These are phyloP conservation scores for Pedionomus torquatus DNA, from an alignment of 2,113 vertebrate genomes.

Conservation along the genomic window DNA sequence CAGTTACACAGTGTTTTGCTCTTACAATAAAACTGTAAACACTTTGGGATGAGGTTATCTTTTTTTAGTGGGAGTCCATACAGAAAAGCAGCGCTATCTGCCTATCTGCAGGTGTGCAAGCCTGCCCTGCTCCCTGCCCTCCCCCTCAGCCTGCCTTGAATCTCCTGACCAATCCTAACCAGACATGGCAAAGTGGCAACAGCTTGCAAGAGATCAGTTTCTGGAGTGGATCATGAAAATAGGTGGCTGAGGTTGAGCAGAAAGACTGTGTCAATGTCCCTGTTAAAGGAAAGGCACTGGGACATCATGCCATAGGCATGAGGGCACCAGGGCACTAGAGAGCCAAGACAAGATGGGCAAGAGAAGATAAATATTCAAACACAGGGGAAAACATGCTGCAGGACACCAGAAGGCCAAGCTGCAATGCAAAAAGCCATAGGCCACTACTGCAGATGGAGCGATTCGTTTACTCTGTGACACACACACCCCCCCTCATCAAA, in stretches of 20 bases:
- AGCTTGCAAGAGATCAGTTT: background rate
- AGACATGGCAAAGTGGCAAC: rapidly evolving
- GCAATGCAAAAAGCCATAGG: background rate
- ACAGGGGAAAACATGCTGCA: background rate
- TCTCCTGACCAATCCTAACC: background rate
- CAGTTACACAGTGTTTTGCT: background rate
- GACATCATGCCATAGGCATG: background rate
- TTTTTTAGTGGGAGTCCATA: background rate
- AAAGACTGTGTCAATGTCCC: rapidly evolving
- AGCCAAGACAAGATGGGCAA: background rate
- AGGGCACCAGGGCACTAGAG: background rate
- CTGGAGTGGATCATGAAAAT: background rate
- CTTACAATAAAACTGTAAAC: background rate
- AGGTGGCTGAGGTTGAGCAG: background rate
- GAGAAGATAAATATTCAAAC: background rate
- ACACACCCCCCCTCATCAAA: background rate
- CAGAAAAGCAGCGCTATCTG: background rate
- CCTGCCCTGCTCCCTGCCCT: rapidly evolving
- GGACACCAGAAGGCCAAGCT: background rate
- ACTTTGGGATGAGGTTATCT: background rate
- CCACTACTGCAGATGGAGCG: background rate
- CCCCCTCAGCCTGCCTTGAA: background rate
- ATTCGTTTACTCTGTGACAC: background rate
- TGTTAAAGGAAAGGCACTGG: background rate
- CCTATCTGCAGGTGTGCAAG: rapidly evolving